These are phyloP conservation scores for Chrysoperla carnea DNA, from an alignment of 1,140 invertebrate genomes.

Conservation along the genomic window DNA sequence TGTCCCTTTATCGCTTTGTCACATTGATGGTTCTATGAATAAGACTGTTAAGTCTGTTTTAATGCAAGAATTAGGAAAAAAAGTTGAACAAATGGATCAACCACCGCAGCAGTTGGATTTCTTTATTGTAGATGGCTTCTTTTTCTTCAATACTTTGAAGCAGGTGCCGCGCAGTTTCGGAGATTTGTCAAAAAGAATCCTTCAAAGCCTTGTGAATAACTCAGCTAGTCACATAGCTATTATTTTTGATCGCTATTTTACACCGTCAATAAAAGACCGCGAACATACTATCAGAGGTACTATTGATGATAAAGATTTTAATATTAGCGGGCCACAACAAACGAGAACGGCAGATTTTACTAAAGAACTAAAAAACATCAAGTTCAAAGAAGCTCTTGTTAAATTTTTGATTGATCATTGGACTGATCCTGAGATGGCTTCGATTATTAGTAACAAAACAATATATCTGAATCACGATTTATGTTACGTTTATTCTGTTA, in stretches of 20 bases:
- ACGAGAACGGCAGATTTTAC: neutral
- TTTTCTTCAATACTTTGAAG: slow-evolving; percentile 10
- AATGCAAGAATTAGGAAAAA: neutral
- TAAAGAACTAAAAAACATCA: slow-evolving; percentile 4
- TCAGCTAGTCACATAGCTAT: slow-evolving; percentile 7
- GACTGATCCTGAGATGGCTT: slow-evolving; percentile 6
- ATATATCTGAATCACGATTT: slow-evolving; percentile 13
- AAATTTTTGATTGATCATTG: slow-evolving; percentile 8
- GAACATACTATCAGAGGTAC: neutral
- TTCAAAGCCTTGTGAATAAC: slow-evolving; percentile 6
- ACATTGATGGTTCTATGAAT: slow-evolving; percentile 6
- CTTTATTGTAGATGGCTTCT: slow-evolving; percentile 10
- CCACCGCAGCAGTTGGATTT: slow-evolving; percentile 6
- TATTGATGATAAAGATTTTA: too few species aligned
- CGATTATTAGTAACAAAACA: slow-evolving; percentile 11
- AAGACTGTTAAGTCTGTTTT: slow-evolving; percentile 9
- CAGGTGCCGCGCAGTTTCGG: slow-evolving; percentile 12
- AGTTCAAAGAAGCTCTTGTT: slow-evolving; percentile 11
- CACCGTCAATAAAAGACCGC: slow-evolving; percentile 3
- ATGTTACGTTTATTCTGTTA: slow-evolving; percentile 6
- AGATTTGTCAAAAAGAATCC: slow-evolving; percentile 11
- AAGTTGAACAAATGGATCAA: neutral
- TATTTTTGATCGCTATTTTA: slow-evolving; percentile 6
- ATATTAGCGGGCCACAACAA: too few species aligned
- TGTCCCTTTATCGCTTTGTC: slow-evolving; percentile 12